Percentiles rank a stretch among this genome's conserved stretches.
These are phyloP conservation scores for Therioaphis trifolii DNA, from an alignment of 2,888 invertebrate genomes.

Conservation along the genomic window DNA sequence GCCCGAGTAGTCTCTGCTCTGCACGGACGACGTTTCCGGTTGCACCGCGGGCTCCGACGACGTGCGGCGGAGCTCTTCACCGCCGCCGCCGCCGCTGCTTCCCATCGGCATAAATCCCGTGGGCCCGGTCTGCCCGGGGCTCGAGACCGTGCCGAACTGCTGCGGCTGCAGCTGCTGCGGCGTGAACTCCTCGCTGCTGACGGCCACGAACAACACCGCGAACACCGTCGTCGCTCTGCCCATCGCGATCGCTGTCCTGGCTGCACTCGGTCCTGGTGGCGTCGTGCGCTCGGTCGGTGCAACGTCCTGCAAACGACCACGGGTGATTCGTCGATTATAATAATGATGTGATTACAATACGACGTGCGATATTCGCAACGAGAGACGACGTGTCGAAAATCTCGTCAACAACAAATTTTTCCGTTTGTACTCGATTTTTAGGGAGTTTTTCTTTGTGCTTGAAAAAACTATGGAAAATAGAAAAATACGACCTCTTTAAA, in stretches of 20 bases:
- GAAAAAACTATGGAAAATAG: no score
- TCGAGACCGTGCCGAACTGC: not conserved
- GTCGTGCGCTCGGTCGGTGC: no score
- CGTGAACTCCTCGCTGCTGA: not conserved
- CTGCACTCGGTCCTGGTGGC: not conserved
- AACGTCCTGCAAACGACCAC: no score
- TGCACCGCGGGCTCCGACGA: not conserved
- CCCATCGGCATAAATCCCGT: slow-evolving; percentile 47
- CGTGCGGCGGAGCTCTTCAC: not conserved
- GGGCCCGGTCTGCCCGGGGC: not conserved
- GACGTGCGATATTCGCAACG: no score
- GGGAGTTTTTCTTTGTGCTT: no score
- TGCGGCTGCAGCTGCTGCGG: slow-evolving; percentile 4
- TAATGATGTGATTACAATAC: no score
- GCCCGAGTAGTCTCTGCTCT: slow-evolving; percentile 55
- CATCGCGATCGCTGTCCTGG: slow-evolving; percentile 13
- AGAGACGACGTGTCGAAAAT: no score
- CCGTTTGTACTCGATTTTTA: no score
- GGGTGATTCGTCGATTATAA: no score
- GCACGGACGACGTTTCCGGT: slow-evolving; percentile 49
- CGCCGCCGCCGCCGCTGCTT: no score
- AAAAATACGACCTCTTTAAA: no score
- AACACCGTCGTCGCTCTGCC: not conserved
- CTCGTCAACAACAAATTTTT: no score
- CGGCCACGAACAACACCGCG: not conserved